Percentiles rank a stretch among this genome's conserved stretches.
These are phyloP conservation scores for Ambastaia sidthimunki DNA, from an alignment of 2,797 vertebrate genomes.

Conservation along the genomic window DNA sequence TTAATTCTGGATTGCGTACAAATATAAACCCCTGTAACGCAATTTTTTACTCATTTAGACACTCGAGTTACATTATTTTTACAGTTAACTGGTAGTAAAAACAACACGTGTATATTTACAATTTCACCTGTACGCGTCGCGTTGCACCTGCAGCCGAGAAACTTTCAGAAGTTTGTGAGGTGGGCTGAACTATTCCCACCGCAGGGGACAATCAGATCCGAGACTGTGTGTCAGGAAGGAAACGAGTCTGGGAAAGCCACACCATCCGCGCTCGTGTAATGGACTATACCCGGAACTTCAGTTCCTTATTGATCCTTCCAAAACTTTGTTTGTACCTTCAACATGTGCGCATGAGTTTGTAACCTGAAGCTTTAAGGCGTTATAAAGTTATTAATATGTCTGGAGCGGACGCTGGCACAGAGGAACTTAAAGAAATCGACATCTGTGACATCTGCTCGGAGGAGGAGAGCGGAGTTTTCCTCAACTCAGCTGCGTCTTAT, in stretches of 20 bases:
- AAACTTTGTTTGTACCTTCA: conserved; percentile 8
- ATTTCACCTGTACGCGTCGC: conserved; percentile 26
- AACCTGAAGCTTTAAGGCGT: background rate
- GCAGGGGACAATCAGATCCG: conserved; percentile 46
- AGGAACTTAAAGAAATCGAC: conserved; percentile 78
- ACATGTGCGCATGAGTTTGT: conserved; percentile 2
- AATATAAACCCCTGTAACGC: background rate
- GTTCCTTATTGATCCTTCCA: conserved; percentile 53
- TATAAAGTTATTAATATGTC: conserved; percentile 18
- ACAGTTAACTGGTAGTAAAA: background rate
- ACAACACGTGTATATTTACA: background rate
- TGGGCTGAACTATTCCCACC: conserved; percentile 64
- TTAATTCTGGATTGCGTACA: background rate
- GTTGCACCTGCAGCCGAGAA: conserved; percentile 66
- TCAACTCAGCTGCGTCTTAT: conserved; percentile 56
- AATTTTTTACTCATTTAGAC: background rate
- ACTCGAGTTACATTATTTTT: background rate
- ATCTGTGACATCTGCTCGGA: conserved; percentile 69
- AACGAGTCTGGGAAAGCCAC: conserved; percentile 49
- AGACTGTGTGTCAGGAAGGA: conserved; percentile 62
- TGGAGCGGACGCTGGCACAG: conserved; percentile 22
- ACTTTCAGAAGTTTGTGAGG: conserved; percentile 63
- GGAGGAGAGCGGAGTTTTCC: conserved; percentile 69
- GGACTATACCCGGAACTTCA: conserved; percentile 74
- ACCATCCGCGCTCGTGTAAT: conserved; percentile 61